Base-by-base conservation (phyloP, 1,140 invertebrate genomes). In the Phortica variegata region DNA sequence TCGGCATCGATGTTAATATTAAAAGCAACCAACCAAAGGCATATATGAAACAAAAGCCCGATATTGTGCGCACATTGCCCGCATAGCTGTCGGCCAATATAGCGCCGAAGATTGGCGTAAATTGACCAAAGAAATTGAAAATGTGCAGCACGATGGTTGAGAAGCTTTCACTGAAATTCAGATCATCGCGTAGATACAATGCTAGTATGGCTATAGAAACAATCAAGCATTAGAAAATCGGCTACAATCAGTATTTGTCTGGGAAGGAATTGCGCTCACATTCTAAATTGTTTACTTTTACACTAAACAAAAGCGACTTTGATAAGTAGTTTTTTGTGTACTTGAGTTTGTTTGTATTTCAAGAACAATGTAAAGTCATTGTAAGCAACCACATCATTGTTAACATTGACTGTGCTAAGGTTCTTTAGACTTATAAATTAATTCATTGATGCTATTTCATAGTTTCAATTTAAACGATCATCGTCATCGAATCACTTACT, bases 41-140 rank as follows among this genome's bases (percentile, higher is more conserved):
- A 72, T 92, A 92, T 9, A 91, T 74, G 20, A 88, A 73, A 10
- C 84, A 87, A 44, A 89, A 79, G 56, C 80, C 85, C 12, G 86
- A 75, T 44, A 87, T 87, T 2, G 87, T 87, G 49, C 86, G 63
- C 17, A 70, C 54, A 59, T 75, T 76, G 9, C 88, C 90, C n/a
- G 90, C 78, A 60, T 81, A 84, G 43, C 86, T 86, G 63, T 93
- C 90, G 3, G 89, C 89, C 43, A 90, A 71, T 33, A 90, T 82
- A 1, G 90, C 88, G 6, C 90, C 90, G 47, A 89, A 73, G 12
- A 91, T 65, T 0, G 90, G 88, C n/a, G 85, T 83, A 62, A 89
- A 84, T 66, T 90, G 91, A 40, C 87, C 88, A n/a, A 88, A 65
- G 76, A 88, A 88, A 36, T 83, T 82, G 61, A 91, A 93, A 0